These are phyloP conservation scores for Astreopora myriophthalma DNA, from an alignment of 64 coral and sea anemone species.

Conservation along the genomic window DNA sequence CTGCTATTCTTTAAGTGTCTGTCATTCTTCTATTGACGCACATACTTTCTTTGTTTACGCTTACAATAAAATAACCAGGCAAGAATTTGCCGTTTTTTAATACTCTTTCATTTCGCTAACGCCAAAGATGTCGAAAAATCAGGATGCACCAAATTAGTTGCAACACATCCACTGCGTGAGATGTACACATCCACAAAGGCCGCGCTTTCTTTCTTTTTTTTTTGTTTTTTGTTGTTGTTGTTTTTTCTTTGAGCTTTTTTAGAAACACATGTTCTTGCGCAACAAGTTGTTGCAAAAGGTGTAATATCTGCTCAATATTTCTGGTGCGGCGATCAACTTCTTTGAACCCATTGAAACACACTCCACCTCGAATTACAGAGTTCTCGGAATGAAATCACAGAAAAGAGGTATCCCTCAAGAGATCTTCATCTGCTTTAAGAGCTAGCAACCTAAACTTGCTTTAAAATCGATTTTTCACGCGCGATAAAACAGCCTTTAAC, in stretches of 20 bases:
- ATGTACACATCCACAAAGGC: not conserved
- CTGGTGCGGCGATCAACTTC: too few species aligned
- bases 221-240: too few species aligned
- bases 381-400: not conserved
- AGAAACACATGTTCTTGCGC: too few species aligned
- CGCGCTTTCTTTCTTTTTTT: not conserved
- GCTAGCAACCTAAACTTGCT: not conserved
- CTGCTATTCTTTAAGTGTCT: not conserved
- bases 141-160: not conserved
- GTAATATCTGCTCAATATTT: too few species aligned
- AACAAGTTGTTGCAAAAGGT: too few species aligned
- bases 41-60: not conserved
- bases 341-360: too few species aligned
- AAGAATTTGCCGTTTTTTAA: not conserved
- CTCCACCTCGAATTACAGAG: not conserved
- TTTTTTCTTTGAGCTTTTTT: not conserved
- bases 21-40: not conserved
- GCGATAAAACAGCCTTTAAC: not conserved
- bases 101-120: not conserved
- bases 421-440: not conserved
- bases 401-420: not conserved
- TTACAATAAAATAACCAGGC: not conserved
- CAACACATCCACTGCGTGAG: not conserved
- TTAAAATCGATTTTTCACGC: not conserved
- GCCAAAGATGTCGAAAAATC: not conserved